Evolutionary conservation across 2,797 vertebrate species (phyloP).

Genomic region (Gallinago stenura): DNA sequence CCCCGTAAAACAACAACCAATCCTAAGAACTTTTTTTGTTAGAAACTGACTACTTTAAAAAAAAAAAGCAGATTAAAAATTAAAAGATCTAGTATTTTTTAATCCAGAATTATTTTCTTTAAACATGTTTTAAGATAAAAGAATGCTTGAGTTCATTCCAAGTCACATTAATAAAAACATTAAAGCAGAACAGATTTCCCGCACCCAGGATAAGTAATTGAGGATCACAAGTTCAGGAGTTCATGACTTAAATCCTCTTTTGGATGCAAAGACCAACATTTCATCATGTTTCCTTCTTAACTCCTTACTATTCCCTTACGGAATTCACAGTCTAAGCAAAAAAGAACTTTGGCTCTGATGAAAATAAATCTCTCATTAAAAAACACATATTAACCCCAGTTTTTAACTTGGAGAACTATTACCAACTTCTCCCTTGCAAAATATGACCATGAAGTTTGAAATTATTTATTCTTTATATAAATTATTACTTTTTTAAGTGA

Average conservation of each 20-base stretch:
- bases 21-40: not conserved
- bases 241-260: slow-evolving; percentile 65
- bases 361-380: slow-evolving; percentile 64
- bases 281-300: slow-evolving; percentile 65
- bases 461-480: not conserved
- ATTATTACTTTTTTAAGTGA: not conserved
- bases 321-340: slow-evolving; percentile 63
- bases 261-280: slow-evolving; percentile 57
- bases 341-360: slow-evolving; percentile 23
- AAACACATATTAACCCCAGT: slow-evolving; percentile 27
- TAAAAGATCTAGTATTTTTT: slow-evolving; percentile 31
- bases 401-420: slow-evolving; percentile 21
- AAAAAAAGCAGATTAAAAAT: slow-evolving; percentile 30
- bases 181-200: slow-evolving; percentile 55
- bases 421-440: not conserved
- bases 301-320: slow-evolving; percentile 51
- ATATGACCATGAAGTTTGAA: not conserved
- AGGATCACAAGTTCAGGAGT: slow-evolving; percentile 64
- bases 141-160: slow-evolving; percentile 37
- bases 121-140: not conserved
- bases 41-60: not conserved
- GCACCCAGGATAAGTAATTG: slow-evolving; percentile 58
- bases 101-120: slow-evolving; percentile 7
- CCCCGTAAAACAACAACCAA: not conserved
- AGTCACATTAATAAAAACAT: slow-evolving; percentile 62